These are phyloP conservation scores for Carduelis carduelis DNA, from an alignment of 2,797 vertebrate species.

Conservation along the genomic window DNA sequence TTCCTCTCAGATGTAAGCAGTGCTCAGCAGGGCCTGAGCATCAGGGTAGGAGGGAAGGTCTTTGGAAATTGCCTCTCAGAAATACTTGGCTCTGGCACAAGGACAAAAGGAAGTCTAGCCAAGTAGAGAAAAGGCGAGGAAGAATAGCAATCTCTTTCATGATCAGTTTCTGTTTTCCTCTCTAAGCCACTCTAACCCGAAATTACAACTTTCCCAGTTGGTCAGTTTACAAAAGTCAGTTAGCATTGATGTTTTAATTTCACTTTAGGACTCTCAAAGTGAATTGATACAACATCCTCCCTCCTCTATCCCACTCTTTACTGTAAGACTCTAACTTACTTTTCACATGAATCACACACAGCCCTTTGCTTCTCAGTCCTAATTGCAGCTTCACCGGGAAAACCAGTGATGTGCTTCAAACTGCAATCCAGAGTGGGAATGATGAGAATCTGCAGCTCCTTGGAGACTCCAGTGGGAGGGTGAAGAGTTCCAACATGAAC, in stretches of 20 bases:
- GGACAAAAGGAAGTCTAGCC: not conserved
- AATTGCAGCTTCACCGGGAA: not conserved
- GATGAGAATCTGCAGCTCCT: not conserved
- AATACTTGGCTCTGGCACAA: not conserved
- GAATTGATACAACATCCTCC: not conserved
- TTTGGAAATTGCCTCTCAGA: not conserved
- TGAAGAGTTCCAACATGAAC: not conserved
- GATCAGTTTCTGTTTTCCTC: not conserved
- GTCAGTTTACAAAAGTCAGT: not conserved
- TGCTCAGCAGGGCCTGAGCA: not conserved
- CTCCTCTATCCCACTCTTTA: not conserved
- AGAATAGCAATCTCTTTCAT: not conserved
- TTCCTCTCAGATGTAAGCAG: fast-evolving
- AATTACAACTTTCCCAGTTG: not conserved
- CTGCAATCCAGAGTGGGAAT: not conserved
- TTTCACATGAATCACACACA: not conserved
- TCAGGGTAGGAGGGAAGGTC: fast-evolving
- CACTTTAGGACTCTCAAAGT: not conserved
- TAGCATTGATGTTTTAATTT: not conserved
- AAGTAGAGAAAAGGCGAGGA: not conserved
- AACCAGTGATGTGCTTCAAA: not conserved
- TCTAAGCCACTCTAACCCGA: not conserved
- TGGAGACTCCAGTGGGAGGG: not conserved
- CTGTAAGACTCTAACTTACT: not conserved
- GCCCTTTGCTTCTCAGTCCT: not conserved